Evolutionary conservation across 2,797 vertebrate genomes (phyloP), one percentile per base, ranked within the genome.

Genomic region (Hirundo rustica): DNA sequence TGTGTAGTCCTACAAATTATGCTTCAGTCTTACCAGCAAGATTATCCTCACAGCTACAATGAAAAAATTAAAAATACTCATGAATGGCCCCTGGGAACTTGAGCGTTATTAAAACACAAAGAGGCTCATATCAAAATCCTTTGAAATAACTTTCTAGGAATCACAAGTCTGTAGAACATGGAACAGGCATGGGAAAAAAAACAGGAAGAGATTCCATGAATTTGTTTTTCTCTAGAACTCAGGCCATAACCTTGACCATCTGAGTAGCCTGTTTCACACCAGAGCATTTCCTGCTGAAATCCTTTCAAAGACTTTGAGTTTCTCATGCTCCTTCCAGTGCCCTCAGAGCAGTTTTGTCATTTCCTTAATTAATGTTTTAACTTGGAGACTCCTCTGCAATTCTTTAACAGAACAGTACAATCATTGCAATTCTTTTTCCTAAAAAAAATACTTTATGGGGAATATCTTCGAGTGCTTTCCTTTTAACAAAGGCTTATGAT

Each of bases 321-420:
- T 95, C 91, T 90, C 93, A 92, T 86, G 93, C 74, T 86, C 74
- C n/a, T 75, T 75, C 53, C 36, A 73, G n/a, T 58, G 62, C 44
- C 51, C 64, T 84, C 44, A 72, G 70, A 81, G 16, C 4, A 4
- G 6, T 55, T 81, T 54, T 78, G 14, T 73, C 20, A 78, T 79
- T 92, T 86, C 57, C 45, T 76, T 57, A 14, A 85, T 70, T 66
- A 54, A 79, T 36, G 47, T 70, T 93, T 82, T 77, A 80, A 55
- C 45, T 51, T 17, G 2, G 36, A 85, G 23, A 66, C 58, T 57
- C 54, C 51, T 65, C 38, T 51, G 47, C 29, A 61, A 40, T 53
- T 79, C 23, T 42, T 87, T 50, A 55, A 54, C 3, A 64, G 36
- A 84, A 8, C 8, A 74, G 13, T 27, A 74, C 40, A 64, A 47